Evolutionary conservation across 2,797 vertebrate species (phyloP).

Genomic region (Anguilla marmorata): DNA sequence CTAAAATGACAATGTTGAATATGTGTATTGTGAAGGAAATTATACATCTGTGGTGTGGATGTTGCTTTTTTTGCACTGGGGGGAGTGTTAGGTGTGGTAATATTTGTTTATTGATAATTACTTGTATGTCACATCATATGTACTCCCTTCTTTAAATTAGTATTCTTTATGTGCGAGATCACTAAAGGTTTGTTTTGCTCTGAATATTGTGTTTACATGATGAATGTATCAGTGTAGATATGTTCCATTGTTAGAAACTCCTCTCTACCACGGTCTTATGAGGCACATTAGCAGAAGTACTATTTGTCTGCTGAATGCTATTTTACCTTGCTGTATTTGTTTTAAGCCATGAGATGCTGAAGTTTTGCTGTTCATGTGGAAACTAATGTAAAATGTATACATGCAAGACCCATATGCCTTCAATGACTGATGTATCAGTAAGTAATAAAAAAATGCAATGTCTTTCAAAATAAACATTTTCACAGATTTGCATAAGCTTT

Average conservation of each 20-base stretch:
- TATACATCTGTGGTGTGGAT: slow-evolving; percentile 38
- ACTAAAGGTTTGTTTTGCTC: slow-evolving; percentile 10
- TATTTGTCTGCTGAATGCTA: neutral
- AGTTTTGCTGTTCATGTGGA: neutral
- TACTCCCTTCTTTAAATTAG: slow-evolving; percentile 24
- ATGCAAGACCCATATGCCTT: neutral
- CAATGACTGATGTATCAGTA: slow-evolving; percentile 1
- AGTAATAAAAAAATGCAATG: neutral
- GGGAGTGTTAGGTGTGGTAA: slow-evolving; percentile 31
- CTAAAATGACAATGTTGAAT: neutral
- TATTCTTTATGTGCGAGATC: neutral
- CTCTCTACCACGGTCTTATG: slow-evolving; percentile 27
- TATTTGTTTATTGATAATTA: neutral
- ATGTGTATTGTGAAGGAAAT: slow-evolving; percentile 36
- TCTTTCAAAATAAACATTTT: slow-evolving; percentile 11
- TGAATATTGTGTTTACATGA: slow-evolving; percentile 42
- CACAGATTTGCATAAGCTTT: neutral
- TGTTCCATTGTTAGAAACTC: slow-evolving; percentile 31
- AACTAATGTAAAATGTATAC: neutral
- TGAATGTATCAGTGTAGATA: slow-evolving; percentile 47
- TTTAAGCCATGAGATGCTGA: slow-evolving; percentile 8
- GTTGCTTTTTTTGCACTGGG: slow-evolving; percentile 51
- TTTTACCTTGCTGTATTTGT: slow-evolving; percentile 6
- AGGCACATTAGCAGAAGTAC: slow-evolving; percentile 35
- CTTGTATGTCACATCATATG: neutral